Base-by-base conservation (phyloP, 1,140 invertebrate genomes). In the Drosophila micromelanica region DNA sequence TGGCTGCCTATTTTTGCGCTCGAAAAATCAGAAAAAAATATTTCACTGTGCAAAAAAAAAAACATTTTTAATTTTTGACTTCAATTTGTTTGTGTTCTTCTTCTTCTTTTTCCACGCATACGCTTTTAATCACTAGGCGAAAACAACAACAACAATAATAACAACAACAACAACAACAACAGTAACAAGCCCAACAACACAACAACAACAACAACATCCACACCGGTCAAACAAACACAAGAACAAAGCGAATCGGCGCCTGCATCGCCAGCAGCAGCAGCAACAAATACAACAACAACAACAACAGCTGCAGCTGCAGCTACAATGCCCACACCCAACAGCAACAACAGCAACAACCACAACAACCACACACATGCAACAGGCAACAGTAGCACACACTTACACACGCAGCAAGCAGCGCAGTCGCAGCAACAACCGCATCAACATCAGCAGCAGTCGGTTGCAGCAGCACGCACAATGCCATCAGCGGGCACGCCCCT, bases 61-160 rank as follows among this genome's bases (percentile, higher is more conserved):
- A 63, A 75, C 57, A 13, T 45, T 87, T 86, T 82, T 84, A 84
- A 87, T 89, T 87, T 87, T 86, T 68, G 72, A 89, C 82, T 87
- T 90, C 85, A 89, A 87, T 87, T 87, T 87, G 72, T 84, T 87
- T 87, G 76, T 90, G 84, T 87, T 89, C 51, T 86, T 85, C 79
- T 86, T 85, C 79, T 80, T 76, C 73, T 87, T 79, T 80, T 77
- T 89, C 69, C 76, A 84, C 76, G 78, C 78, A 87, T 81, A 76
- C 81, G 84, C 82, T 82, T 89, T 82, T 42, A 89, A 87, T 79
- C 72, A 86, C 76, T 81, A 86, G 81, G 85, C 80, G 80, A 89
- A 75, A 79, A 84, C 80, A 76, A 72, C 67, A 86, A 87, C 77
- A 85, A 86, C 70, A 80, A 70, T 55, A 84, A 59, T 48, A 78